Base-by-base conservation (phyloP, 2,113 vertebrate genomes). In the Xiphophorus hellerii region DNA sequence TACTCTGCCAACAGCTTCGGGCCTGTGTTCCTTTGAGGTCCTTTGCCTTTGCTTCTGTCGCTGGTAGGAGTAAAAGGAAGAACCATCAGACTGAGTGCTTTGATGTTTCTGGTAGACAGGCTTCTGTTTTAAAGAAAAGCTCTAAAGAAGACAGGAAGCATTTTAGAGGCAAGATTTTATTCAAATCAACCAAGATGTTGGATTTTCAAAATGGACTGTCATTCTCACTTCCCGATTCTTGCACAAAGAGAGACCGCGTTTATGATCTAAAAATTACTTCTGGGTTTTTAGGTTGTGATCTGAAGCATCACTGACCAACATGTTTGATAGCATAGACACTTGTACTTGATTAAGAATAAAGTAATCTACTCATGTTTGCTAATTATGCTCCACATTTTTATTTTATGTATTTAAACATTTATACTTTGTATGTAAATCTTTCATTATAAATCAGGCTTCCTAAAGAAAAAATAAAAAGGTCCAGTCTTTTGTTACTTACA, bases 1-100 rank as follows among this genome's bases (percentile, higher is more conserved):
- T n/a, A 33, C 51, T 17, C 33, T 77, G 84, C 84, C 81, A 88
- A 80, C 81, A 71, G 84, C 81, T 84, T 27, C 48, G 11, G 71
- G 86, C 71, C 71, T 76, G 35, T 67, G 78, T 86, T 73, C 61
- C 44, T 79, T 71, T 69, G 51, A 73, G 85, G 63, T 72, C 74
- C 64, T 65, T 6, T 9, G 69, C 27, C 71, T 80, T 73, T 27
- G 81, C 71, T 60, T 80, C 77, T 76, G 77, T 69, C 4, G n/a
- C 83, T 61, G 60, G 39, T 82, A 37, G 77, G 62, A 73, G 71
- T 58, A 68, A 78, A 62, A 33, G 42, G 9, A 3, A 33, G 62
- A 80, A 73, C 25, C 69, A 71, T 66, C 69, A 65, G 60, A 65
- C 62, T 13, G 4, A 6, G 67, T 2, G 51, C 81, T 75, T 83